Conservation (phyloP, 2,797 vertebrate genomes). For the Chiroxiphia lanceolata region DNA sequence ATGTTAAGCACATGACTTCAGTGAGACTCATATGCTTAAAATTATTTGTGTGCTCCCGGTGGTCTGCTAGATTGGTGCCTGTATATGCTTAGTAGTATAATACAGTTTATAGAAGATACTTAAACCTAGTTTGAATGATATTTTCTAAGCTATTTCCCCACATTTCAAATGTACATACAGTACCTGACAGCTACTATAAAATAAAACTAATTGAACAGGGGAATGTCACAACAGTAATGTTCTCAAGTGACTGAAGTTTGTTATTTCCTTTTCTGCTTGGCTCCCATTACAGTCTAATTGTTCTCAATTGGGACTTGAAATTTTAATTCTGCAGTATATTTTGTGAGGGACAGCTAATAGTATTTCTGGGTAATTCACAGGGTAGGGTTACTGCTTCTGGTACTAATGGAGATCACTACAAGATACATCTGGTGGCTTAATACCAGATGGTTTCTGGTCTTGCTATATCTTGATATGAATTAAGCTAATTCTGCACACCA, state of each 20-base stretch:
- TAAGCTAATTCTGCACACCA: not conserved
- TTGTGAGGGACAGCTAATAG: not conserved
- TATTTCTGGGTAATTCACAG: not conserved
- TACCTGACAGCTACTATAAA: conserved; percentile 18
- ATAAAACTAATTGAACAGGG: not conserved
- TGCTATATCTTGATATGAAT: not conserved
- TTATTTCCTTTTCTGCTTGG: conserved; percentile 15
- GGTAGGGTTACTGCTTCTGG: not conserved
- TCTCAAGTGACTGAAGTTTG: not conserved
- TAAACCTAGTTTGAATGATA: conserved; percentile 11
- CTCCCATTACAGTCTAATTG: not conserved
- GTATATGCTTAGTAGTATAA: not conserved
- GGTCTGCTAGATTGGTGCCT: conserved; percentile 14
- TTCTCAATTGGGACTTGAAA: conserved; percentile 1
- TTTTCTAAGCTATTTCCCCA: conserved; percentile 33
- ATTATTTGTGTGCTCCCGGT: conserved; percentile 23
- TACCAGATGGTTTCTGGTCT: not conserved
- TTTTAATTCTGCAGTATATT: not conserved
- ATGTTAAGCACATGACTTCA: conserved; percentile 25
- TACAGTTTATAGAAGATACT: conserved; percentile 31
- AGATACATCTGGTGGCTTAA: not conserved
- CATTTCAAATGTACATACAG: conserved; percentile 35
- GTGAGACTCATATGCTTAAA: conserved; percentile 26
- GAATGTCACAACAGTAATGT: not conserved
- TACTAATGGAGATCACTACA: not conserved